Base-by-base conservation (phyloP, 2,113 vertebrate genomes). In the Caranx ignobilis region DNA sequence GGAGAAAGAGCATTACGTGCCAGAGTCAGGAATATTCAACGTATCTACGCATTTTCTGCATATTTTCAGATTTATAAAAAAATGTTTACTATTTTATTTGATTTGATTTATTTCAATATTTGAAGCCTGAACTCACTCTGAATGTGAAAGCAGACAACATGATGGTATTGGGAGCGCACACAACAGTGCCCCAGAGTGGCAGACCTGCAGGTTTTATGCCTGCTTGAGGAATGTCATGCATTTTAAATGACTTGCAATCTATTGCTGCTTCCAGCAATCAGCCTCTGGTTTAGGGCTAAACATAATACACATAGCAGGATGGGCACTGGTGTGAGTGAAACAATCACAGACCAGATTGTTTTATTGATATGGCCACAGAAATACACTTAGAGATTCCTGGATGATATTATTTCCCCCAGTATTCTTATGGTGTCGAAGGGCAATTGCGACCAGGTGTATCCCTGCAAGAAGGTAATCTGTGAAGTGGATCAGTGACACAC, bases 401-500 rank as follows among this genome's bases (percentile, higher is more conserved):
- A 73, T 71, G 39, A 76, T 72, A 66, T 69, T n/a, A 68, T 85
- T 89, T 81, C 75, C 76, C 35, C 60, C 61, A 31, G 21, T 72
- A 59, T 72, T 43, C 48, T 78, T 67, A 71, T 77, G 79, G 88
- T 92, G 92, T 90, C 15, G 41, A 85, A 84, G 88, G 84, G 68
- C 77, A 87, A 87, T 73, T 77, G 56, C 35, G 41, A 70, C 88
- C 70, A 71, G 82, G 79, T 87, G 83, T 83, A 87, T 69, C 83
- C 78, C 64, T 79, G 64, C 69, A 43, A 75, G 76, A 82, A 82
- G 82, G 78, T 84, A 79, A 91, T 91, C 72, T 81, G 63, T 83
- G 74, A 83, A 68, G 79, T 70, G 76, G 89, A 90, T 90, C 83
- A 74, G 68, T 88, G 82, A 69, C 47, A 26, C 26, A 26, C 26